phyloP scores from a whole-genome alignment of 2,888 invertebrate species.

The Cloeon dipterum region DNA sequence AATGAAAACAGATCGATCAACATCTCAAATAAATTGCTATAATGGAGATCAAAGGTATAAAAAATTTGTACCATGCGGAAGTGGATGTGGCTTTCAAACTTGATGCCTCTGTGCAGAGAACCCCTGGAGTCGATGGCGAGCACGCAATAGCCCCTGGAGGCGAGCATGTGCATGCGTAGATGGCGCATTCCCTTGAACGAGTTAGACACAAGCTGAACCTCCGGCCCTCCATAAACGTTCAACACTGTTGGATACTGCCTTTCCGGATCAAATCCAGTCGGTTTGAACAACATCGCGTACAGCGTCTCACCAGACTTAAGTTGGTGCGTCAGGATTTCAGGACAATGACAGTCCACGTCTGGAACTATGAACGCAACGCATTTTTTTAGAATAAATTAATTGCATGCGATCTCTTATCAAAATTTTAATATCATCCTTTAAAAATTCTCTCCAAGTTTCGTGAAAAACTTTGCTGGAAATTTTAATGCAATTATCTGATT shows the following conservation, averaged over 20 bases:
- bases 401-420: too few relatives aligned
- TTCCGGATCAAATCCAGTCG: conserved; percentile 32
- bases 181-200: conserved; percentile 83
- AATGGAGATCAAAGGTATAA: too few relatives aligned
- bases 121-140: conserved; percentile 89
- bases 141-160: conserved; percentile 89
- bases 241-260: conserved; percentile 76
- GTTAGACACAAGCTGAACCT: conserved; percentile 92
- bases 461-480: too few relatives aligned
- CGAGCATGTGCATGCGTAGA: conserved; percentile 80
- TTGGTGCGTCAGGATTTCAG: conserved; percentile 46
- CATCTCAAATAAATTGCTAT: too few relatives aligned
- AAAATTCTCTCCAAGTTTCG: too few relatives aligned
- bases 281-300: conserved; percentile 79
- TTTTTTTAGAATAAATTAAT: too few relatives aligned
- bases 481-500: too few relatives aligned
- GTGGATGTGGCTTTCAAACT: conserved; percentile 78
- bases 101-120: conserved; percentile 75
- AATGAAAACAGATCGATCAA: too few relatives aligned
- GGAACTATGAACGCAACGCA: conserved; percentile 15
- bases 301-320: conserved; percentile 44
- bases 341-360: conserved; percentile 34
- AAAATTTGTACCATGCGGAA: conserved; percentile 66
- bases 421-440: too few relatives aligned
- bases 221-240: conserved; percentile 95